Percentiles rank a stretch among this genome's conserved stretches.
Evolutionary conservation across 2,797 vertebrate genomes (phyloP).

Genomic region (Xenopus petersii): DNA sequence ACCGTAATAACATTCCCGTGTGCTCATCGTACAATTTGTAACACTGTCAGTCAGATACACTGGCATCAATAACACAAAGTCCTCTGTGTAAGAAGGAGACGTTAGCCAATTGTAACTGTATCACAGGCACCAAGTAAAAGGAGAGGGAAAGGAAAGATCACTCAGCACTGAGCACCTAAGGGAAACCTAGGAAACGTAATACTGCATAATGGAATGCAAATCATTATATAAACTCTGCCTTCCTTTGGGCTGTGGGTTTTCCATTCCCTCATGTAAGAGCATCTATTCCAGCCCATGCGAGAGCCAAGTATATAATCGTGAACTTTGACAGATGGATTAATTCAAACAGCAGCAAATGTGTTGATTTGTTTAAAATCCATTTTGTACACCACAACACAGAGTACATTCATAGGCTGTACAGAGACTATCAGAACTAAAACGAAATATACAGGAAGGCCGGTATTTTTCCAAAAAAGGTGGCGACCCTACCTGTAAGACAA

Average conservation of each 20-base stretch:
- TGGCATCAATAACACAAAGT: conserved; percentile 5
- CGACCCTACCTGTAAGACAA: background rate
- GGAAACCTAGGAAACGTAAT: background rate
- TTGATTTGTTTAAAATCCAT: no score
- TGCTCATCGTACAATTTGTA: background rate
- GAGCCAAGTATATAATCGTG: no score
- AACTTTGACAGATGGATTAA: no score
- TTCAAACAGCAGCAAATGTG: no score
- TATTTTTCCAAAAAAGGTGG: no score
- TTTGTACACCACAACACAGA: no score
- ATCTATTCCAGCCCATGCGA: background rate
- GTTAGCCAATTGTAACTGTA: conserved; percentile 11
- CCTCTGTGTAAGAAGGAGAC: conserved; percentile 5
- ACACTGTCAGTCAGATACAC: background rate
- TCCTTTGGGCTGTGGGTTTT: background rate
- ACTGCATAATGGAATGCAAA: background rate
- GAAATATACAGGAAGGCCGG: no score
- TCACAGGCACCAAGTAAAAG: conserved; percentile 16
- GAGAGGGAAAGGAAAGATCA: background rate
- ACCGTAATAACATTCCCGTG: no score
- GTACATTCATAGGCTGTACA: no score
- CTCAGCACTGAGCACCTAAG: conserved; percentile 8
- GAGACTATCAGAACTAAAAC: no score
- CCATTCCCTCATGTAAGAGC: background rate
- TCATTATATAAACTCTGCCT: background rate